Evolutionary conservation across 92 coral and sea anemone species (phyloP).

Genomic region (Anthopleura xanthogrammica): DNA sequence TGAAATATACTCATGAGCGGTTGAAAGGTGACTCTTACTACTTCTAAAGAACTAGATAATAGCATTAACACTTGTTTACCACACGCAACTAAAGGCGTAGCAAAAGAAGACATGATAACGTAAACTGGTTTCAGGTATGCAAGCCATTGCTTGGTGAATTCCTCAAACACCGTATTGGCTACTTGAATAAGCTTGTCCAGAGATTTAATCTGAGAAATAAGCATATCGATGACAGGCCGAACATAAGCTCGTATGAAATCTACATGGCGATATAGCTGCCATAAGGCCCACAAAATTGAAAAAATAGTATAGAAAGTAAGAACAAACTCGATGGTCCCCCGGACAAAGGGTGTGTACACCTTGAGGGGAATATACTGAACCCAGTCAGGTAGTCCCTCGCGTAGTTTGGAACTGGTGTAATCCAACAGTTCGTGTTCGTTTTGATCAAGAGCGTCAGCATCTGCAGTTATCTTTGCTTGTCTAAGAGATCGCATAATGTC

Average conservation of each 20-base stretch:
- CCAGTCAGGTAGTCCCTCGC: slow-evolving; percentile 97
- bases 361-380: slow-evolving; percentile 75
- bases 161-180: slow-evolving; percentile 75
- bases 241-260: slow-evolving; percentile 85
- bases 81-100: slow-evolving; percentile 65
- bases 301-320: slow-evolving; percentile 78
- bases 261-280: slow-evolving; percentile 97
- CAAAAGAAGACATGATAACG: slow-evolving; percentile 69
- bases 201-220: slow-evolving; percentile 73
- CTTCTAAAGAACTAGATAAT: slow-evolving; percentile 25
- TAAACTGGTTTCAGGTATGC: slow-evolving; percentile 86
- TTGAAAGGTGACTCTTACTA: slow-evolving; percentile 47
- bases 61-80: slow-evolving; percentile 56
- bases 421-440: slow-evolving; percentile 7
- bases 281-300: slow-evolving; percentile 94
- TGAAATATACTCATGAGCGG: slow-evolving; percentile 51
- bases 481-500: slow-evolving; percentile 82
- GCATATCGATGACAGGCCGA: slow-evolving; percentile 74
- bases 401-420: slow-evolving; percentile 31
- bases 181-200: slow-evolving; percentile 74
- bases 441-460: not conserved
- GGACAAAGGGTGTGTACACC: slow-evolving; percentile 72
- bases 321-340: slow-evolving; percentile 62
- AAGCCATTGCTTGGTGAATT: slow-evolving; percentile 87
- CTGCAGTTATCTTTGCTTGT: slow-evolving; percentile 59